A percentile compares a stretch with the other conserved stretches of the same genome.
Evolutionary conservation across 2,888 invertebrate genomes (phyloP).

Genomic region (Eupithecia subfuscata): DNA sequence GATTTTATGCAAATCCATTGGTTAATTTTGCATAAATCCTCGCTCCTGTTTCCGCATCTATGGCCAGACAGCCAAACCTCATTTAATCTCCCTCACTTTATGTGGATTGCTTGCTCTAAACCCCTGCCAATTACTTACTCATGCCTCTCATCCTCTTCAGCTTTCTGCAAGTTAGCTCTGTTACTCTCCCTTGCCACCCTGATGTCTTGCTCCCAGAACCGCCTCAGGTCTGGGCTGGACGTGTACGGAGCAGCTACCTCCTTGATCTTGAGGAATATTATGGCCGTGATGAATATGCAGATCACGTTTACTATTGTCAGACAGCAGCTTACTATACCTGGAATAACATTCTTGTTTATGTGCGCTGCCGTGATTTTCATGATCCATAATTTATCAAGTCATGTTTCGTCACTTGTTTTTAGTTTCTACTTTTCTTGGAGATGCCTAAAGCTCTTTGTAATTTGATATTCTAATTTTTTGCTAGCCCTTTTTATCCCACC

Average conservation of each 20-base stretch:
- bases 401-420: neutral
- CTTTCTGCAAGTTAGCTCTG: conserved; percentile 84
- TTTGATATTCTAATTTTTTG: neutral
- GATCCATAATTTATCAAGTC: neutral
- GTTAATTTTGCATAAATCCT: no score
- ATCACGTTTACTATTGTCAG: conserved; percentile 92
- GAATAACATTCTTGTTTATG: conserved; percentile 17
- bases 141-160: conserved; percentile 78
- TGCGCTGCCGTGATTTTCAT: neutral
- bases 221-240: conserved; percentile 88
- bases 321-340: conserved; percentile 89
- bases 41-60: no score
- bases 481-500: neutral
- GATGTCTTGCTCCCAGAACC: conserved; percentile 93
- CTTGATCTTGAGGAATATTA: conserved; percentile 92
- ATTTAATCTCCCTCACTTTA: neutral
- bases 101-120: neutral
- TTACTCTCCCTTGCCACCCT: conserved; percentile 89
- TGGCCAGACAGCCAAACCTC: neutral
- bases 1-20: no score
- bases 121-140: conserved; percentile 61
- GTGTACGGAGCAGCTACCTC: conserved; percentile 93
- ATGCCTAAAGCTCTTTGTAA: no score
- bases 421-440: neutral
- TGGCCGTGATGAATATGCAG: conserved; percentile 92